Conservation (phyloP, 2,113 vertebrate species). For the Pachyramphus minor region DNA sequence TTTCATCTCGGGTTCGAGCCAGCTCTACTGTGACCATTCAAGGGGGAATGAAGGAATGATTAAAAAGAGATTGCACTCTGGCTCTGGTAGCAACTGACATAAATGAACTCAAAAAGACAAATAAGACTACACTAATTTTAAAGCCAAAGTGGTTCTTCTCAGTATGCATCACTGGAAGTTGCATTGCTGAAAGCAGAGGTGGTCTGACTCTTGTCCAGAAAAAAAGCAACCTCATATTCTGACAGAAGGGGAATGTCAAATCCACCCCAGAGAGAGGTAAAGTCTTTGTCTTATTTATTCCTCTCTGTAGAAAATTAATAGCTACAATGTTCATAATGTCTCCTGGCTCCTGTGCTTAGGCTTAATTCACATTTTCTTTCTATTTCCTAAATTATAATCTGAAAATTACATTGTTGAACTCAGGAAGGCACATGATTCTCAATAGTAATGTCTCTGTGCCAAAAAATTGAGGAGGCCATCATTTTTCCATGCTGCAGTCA, state of each 20-base stretch:
- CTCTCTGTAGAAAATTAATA: constrained; percentile 22
- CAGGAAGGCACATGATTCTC: background rate
- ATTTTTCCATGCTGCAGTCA: background rate
- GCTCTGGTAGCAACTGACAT: constrained; percentile 46
- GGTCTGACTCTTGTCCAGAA: background rate
- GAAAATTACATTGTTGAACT: background rate
- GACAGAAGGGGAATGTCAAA: constrained; percentile 9
- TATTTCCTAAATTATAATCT: background rate
- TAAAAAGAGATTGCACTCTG: constrained; percentile 63
- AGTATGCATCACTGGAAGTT: constrained; percentile 5
- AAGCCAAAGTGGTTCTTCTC: constrained; percentile 33
- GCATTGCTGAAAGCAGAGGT: background rate
- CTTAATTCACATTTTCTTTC: background rate
- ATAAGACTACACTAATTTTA: constrained; percentile 57
- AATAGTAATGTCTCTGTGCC: background rate
- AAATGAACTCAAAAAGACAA: constrained; percentile 71
- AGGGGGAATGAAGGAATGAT: constrained; percentile 61
- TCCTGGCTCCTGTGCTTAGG: background rate
- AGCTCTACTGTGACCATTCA: background rate
- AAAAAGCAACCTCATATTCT: background rate
- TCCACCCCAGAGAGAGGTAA: background rate
- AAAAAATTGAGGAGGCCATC: background rate
- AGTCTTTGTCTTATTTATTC: constrained; percentile 14
- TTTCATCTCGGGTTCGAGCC: constrained; percentile 42
- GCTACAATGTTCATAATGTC: background rate